Conservation (phyloP, 2,113 vertebrate species). For the Irena cyanogastra region DNA sequence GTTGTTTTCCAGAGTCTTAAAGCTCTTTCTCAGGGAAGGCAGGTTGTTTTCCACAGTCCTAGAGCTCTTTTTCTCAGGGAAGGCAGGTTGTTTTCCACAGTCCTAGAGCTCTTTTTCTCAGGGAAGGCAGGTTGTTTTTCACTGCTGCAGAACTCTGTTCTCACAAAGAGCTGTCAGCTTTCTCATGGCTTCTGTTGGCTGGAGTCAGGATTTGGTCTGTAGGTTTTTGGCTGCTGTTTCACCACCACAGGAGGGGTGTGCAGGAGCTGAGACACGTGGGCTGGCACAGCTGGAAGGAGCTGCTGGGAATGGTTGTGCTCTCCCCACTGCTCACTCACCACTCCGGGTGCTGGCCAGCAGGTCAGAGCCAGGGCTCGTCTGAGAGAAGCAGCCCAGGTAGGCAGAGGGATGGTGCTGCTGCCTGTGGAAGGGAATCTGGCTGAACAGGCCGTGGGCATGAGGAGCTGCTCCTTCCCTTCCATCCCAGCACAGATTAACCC, state of each 20-base stretch:
- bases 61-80: no score
- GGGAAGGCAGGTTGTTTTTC: no score
- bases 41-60: no score
- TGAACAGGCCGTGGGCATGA: neutral
- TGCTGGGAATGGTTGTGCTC: neutral
- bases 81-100: no score
- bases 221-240: neutral
- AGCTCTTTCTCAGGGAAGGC: neutral
- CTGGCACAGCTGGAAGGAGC: neutral
- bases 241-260: neutral
- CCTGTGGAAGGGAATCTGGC: neutral
- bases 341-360: neutral
- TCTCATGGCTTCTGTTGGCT: neutral
- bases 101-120: no score
- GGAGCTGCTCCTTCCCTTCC: neutral
- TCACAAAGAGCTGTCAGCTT: neutral
- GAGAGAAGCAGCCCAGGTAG: no score
- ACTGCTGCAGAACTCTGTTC: neutral
- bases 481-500: neutral
- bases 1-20: no score
- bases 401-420: rapidly evolving
- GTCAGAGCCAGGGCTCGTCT: neutral
- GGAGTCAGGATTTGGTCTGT: neutral
- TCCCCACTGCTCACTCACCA: neutral
- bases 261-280: neutral